phyloP scores from a whole-genome alignment of 2,888 invertebrate species.

The Allygus modestus region DNA sequence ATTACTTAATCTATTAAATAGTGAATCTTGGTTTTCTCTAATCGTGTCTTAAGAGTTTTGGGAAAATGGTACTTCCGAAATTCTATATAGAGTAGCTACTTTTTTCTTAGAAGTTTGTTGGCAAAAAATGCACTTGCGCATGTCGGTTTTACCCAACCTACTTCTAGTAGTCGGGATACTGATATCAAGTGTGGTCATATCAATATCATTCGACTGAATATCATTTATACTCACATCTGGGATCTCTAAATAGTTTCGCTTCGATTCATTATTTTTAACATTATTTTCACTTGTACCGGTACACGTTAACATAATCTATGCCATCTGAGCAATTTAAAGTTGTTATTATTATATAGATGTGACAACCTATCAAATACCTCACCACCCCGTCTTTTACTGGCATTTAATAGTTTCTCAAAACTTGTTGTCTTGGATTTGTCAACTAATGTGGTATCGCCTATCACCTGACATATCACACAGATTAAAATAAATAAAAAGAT shows the following conservation, averaged over 20 bases:
- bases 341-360: background rate
- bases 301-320: slow-evolving; percentile 45
- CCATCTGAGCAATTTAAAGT: slow-evolving; percentile 25
- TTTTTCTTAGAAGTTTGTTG: slow-evolving; percentile 31
- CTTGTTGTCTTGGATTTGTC: slow-evolving; percentile 12
- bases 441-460: slow-evolving; percentile 33
- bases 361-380: slow-evolving; percentile 28
- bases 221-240: background rate
- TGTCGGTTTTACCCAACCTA: slow-evolving; percentile 4
- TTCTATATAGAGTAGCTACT: slow-evolving; percentile 5
- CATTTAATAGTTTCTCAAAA: slow-evolving; percentile 27
- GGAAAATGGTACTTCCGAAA: slow-evolving; percentile 1
- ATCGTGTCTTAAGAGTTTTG: slow-evolving; percentile 1
- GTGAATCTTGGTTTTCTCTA: slow-evolving; percentile 29
- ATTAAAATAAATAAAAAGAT: no score
- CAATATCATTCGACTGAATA: background rate
- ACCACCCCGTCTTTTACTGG: slow-evolving; percentile 17
- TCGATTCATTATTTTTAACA: background rate
- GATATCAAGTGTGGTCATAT: slow-evolving; percentile 3
- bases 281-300: slow-evolving; percentile 42
- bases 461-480: slow-evolving; percentile 47
- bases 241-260: background rate
- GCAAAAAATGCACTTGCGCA: slow-evolving; percentile 40
- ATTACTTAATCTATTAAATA: slow-evolving; percentile 41
- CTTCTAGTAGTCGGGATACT: slow-evolving; percentile 14